Conservation (phyloP, 2,797 vertebrate genomes). For the Vultur gryphus region DNA sequence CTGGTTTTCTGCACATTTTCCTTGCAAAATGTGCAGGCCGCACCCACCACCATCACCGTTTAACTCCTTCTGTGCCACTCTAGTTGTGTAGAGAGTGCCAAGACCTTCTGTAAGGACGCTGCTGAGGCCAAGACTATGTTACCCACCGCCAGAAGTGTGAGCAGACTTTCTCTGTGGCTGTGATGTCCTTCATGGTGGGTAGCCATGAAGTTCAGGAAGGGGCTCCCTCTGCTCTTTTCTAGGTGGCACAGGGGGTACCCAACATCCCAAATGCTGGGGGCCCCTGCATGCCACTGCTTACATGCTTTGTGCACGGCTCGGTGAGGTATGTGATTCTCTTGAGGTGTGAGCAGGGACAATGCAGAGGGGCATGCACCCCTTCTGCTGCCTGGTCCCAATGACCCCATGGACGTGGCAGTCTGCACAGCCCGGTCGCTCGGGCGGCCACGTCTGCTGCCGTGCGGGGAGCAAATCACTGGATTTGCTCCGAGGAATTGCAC, state of each 20-base stretch:
- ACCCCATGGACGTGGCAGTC: too few species aligned
- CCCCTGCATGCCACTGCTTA: rapidly evolving
- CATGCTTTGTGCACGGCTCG: rapidly evolving
- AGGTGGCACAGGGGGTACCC: neutral
- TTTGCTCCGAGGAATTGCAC: neutral
- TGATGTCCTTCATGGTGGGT: neutral
- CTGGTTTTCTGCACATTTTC: neutral
- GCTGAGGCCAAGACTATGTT: neutral
- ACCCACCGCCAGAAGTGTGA: neutral
- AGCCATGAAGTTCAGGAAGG: neutral
- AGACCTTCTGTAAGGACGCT: neutral
- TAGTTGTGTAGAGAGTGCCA: neutral
- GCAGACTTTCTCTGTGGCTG: neutral
- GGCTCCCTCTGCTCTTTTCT: neutral
- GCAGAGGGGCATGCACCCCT: neutral
- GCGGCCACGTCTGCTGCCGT: neutral
- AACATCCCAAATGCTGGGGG: rapidly evolving
- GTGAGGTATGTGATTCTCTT: neutral
- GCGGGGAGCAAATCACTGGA: neutral
- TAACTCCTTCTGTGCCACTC: neutral
- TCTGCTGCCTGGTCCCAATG: neutral
- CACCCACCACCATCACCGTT: neutral
- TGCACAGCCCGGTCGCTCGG: rapidly evolving
- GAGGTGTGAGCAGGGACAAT: rapidly evolving
- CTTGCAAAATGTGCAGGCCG: neutral